Base-by-base conservation (phyloP, 2,113 vertebrate species). In the Nesogale talazaci region DNA sequence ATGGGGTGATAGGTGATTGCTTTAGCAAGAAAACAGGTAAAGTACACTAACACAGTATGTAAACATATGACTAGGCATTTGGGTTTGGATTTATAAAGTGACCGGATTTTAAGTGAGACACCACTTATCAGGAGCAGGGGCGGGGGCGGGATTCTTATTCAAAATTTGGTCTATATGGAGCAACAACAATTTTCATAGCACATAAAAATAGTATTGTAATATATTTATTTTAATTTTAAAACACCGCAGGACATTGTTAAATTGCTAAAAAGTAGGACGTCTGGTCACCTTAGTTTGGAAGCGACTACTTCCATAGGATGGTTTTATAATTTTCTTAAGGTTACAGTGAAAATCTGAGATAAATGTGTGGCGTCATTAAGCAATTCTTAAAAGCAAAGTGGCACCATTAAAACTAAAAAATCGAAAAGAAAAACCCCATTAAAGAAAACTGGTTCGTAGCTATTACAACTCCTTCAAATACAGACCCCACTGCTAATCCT, bases 401-500 rank as follows among this genome's bases (percentile, higher is more conserved):
- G 95, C 91, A 97, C 95, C 94, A 98, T 97, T 97, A 97, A 97
- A 97, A 98, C 96, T 95, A 95, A 97, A 97, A 52, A 98, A 95
- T 42, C 97, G 96, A 96, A 92, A 97, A 97, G 97, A 98, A 98
- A 98, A 98, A 96, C 93, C 94, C 95, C 96, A 98, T 97, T 98
- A 98, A 97, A 97, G 97, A 96, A 97, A 97, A 2, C 87, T 97
- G 94, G 95, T 97, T 97, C 96, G 94, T 92, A 96, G 96, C 95
- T 97, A 98, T 98, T 98, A 98, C 92, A 97, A 97, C 97, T 97
- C 96, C 96, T 98, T 98, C 97, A 97, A 98, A 97, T 96, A 97
- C 94, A 94, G 93, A 91, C 86, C 97, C 96, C 97, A 98, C 96
- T 97, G 97, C 97, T 97, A 98, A 98, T 94, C 97, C 97, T 97